phyloP scores from a whole-genome alignment of 1,140 invertebrate genomes.

The Papilio dardanus region DNA sequence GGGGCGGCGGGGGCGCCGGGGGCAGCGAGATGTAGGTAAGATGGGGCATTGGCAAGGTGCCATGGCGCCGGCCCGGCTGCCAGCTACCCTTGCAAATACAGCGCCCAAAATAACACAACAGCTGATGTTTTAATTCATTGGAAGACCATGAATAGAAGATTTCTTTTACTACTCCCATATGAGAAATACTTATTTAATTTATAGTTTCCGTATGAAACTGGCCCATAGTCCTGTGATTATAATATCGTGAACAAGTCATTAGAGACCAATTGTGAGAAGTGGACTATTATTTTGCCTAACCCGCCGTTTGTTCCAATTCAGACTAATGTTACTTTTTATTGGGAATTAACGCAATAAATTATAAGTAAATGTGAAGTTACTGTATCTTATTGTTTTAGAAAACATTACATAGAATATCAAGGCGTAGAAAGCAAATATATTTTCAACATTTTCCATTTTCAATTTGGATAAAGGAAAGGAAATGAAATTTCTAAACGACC shows the following conservation, averaged over 20 bases:
- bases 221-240: background rate
- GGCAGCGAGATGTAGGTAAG: slow-evolving; percentile 59
- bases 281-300: background rate
- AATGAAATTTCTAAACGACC: slow-evolving; percentile 50
- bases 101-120: slow-evolving; percentile 55
- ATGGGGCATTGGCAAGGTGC: slow-evolving; percentile 61
- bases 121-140: slow-evolving; percentile 46
- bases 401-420: background rate
- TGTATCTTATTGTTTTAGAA: background rate
- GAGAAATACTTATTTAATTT: background rate
- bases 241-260: background rate
- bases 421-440: background rate
- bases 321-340: background rate
- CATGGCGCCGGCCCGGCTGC: slow-evolving; percentile 54
- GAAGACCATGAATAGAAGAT: slow-evolving; percentile 26
- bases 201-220: background rate
- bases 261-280: background rate
- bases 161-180: slow-evolving; percentile 8
- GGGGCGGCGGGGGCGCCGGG: slow-evolving; percentile 26
- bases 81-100: slow-evolving; percentile 47
- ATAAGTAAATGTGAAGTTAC: background rate
- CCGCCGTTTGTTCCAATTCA: background rate
- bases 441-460: slow-evolving; percentile 26
- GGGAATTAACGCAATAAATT: background rate
- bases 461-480: slow-evolving; percentile 40